A percentile compares a stretch with the other conserved stretches of the same genome.
phyloP scores from a whole-genome alignment of 2,113 vertebrate species.

The Platycercus adscitus region DNA sequence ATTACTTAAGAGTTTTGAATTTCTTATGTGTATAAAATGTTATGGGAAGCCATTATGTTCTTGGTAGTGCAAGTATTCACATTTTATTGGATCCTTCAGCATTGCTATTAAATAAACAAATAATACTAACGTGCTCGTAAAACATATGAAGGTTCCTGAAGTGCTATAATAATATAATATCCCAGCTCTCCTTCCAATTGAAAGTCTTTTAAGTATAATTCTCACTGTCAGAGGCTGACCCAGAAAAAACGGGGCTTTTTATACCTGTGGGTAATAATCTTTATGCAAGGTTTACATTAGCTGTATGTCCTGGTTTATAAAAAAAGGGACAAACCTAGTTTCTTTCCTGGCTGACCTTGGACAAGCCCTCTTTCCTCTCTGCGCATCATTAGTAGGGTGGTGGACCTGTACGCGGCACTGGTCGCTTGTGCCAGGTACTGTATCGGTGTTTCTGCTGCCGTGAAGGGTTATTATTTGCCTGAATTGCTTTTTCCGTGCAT shows the following conservation, averaged over 20 bases:
- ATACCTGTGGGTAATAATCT: neutral
- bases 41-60: constrained; percentile 62
- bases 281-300: neutral
- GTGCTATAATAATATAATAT: constrained; percentile 49
- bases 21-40: constrained; percentile 56
- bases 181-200: neutral
- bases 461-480: neutral
- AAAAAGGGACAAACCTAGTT: neutral
- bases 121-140: constrained; percentile 62
- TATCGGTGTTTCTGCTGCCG: accelerated
- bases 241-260: neutral
- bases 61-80: constrained; percentile 49
- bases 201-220: constrained; percentile 1
- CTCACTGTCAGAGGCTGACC: neutral
- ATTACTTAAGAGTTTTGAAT: constrained; percentile 62
- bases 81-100: constrained; percentile 67
- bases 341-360: neutral
- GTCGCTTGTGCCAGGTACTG: neutral
- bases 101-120: constrained; percentile 68
- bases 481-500: neutral
- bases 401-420: accelerated
- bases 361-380: neutral
- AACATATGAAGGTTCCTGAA: constrained; percentile 46
- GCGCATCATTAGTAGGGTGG: neutral
- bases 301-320: neutral